These are phyloP conservation scores for Pyxicephalus adspersus DNA, from an alignment of 2,113 vertebrate species.

Conservation along the genomic window DNA sequence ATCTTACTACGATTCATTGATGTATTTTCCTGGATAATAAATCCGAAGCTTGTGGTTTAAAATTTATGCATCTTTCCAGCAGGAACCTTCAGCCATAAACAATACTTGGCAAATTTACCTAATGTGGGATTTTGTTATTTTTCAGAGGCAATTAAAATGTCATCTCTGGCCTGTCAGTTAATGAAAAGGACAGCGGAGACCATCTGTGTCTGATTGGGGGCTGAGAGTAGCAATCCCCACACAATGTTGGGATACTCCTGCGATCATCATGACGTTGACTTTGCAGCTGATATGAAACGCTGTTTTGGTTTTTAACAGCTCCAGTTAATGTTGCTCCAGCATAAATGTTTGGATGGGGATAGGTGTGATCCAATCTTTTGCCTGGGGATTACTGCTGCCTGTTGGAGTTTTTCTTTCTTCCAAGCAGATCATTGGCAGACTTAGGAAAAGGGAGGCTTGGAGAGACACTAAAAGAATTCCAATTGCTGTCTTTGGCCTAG, in stretches of 20 bases:
- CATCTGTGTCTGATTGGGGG: not conserved
- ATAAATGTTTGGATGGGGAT: slow-evolving; percentile 19
- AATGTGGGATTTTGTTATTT: not conserved
- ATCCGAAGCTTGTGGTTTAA: not conserved
- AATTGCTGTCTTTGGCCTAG: not conserved
- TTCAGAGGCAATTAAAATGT: slow-evolving; percentile 4
- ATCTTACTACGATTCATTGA: too few species aligned
- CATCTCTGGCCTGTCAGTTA: not conserved
- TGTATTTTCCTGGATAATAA: not conserved
- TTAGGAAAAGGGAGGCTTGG: not conserved
- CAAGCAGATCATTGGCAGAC: slow-evolving; percentile 6
- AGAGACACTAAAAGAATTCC: not conserved
- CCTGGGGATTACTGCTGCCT: slow-evolving; percentile 16
- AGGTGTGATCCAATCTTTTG: not conserved
- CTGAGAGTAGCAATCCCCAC: too few species aligned
- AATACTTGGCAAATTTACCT: slow-evolving; percentile 3
- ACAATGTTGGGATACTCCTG: not conserved
- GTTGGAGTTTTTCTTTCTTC: not conserved
- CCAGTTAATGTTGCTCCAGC: slow-evolving; percentile 4
- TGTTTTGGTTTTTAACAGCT: not conserved
- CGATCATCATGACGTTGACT: not conserved
- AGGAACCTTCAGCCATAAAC: not conserved
- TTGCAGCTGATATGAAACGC: not conserved
- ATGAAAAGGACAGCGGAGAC: not conserved
- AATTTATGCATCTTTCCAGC: not conserved